A percentile compares a stretch with the other conserved stretches of the same genome.
phyloP scores from a whole-genome alignment of 2,113 vertebrate species.

The Nanorana parkeri region DNA sequence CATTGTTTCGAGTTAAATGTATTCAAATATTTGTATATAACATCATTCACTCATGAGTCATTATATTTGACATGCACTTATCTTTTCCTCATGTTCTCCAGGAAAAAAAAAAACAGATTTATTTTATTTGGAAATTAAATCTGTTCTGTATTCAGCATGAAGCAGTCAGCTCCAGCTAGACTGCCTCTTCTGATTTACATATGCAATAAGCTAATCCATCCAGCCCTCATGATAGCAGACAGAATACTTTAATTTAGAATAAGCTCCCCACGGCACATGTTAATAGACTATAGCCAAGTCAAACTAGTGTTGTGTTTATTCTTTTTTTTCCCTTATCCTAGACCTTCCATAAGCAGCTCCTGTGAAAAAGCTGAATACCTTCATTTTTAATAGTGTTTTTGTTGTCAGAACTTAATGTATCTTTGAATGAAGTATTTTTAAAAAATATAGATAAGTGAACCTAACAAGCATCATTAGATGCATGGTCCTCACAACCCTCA shows the following conservation, averaged over 20 bases:
- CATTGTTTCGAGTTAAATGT: too few species aligned
- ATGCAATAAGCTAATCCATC: conserved; percentile 28
- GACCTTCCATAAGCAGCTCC: neutral
- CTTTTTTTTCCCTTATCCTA: neutral
- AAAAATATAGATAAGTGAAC: neutral
- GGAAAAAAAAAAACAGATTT: neutral
- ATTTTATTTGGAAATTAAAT: neutral
- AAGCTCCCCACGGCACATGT: conserved; percentile 31
- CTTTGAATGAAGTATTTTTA: neutral
- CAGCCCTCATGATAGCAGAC: conserved; percentile 20
- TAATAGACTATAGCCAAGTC: conserved; percentile 11
- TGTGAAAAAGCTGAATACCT: neutral
- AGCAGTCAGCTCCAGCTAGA: neutral
- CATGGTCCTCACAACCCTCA: too few species aligned
- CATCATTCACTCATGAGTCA: too few species aligned
- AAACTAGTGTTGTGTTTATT: conserved; percentile 29
- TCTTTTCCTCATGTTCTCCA: too few species aligned
- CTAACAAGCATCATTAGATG: too few species aligned
- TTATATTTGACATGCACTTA: too few species aligned
- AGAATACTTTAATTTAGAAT: conserved; percentile 56
- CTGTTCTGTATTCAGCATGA: neutral
- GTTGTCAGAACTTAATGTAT: conserved; percentile 5
- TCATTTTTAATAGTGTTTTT: conserved; percentile 23
- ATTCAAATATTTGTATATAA: too few species aligned
- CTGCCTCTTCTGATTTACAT: conserved; percentile 24